Percentiles rank a stretch among this genome's conserved stretches.
Conservation (phyloP, 2,797 vertebrate genomes). For the Lepilemur septentrionalis region DNA sequence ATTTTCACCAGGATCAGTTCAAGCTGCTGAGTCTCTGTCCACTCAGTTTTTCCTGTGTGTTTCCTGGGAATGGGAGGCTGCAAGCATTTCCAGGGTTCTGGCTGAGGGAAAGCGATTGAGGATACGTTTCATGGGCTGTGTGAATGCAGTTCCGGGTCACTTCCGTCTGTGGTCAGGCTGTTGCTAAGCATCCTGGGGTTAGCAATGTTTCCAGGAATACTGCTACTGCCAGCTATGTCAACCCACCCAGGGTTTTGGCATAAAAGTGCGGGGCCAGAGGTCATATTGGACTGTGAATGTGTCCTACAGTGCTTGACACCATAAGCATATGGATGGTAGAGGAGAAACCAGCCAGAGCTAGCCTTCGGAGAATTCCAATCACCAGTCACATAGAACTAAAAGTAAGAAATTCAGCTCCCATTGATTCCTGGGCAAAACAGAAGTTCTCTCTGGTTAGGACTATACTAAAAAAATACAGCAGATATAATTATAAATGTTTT, state of each 20-base stretch:
- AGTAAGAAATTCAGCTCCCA: background rate
- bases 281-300: background rate
- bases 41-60: background rate
- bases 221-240: background rate
- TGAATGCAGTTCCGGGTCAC: background rate
- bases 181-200: background rate
- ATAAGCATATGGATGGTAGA: background rate
- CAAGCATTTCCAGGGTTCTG: background rate
- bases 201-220: background rate
- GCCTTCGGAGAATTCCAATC: background rate
- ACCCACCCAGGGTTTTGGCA: background rate
- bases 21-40: background rate
- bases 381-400: background rate
- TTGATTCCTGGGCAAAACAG: background rate
- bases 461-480: background rate
- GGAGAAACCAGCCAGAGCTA: background rate
- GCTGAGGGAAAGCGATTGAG: background rate
- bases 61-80: background rate
- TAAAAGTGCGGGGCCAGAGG: background rate
- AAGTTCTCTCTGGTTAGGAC: background rate
- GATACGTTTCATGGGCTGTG: background rate
- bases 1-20: background rate
- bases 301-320: background rate
- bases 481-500: background rate
- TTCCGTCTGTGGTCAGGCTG: background rate